A percentile compares a stretch with the other conserved stretches of the same genome.
These are phyloP conservation scores for Diabrotica virgifera DNA, from an alignment of 1,140 invertebrate genomes.

Conservation along the genomic window DNA sequence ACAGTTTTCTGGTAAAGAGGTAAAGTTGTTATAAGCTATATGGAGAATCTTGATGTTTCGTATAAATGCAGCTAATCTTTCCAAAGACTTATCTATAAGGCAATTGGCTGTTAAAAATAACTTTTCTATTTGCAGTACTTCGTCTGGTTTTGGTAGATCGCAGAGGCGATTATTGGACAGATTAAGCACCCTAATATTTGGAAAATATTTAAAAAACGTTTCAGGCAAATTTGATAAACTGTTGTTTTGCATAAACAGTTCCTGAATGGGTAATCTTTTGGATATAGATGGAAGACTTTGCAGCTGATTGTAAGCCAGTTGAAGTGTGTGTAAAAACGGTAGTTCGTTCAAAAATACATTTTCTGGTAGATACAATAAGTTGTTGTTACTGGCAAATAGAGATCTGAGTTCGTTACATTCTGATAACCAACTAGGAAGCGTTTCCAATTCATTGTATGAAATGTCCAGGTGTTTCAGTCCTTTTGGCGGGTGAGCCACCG, in stretches of 20 bases:
- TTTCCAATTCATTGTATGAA: slow-evolving; percentile 71
- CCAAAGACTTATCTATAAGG: slow-evolving; percentile 67
- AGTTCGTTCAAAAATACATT: slow-evolving; percentile 71
- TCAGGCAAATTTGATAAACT: slow-evolving; percentile 67
- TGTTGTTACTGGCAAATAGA: slow-evolving; percentile 73
- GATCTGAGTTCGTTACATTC: slow-evolving; percentile 69
- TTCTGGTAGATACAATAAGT: slow-evolving; percentile 64
- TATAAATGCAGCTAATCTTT: slow-evolving; percentile 53
- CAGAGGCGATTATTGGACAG: slow-evolving; percentile 73
- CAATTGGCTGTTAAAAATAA: slow-evolving; percentile 76
- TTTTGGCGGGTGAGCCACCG: slow-evolving; percentile 60
- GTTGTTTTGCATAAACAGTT: slow-evolving; percentile 75
- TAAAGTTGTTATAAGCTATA: slow-evolving; percentile 74
- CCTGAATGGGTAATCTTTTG: slow-evolving; percentile 63
- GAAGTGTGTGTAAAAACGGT: slow-evolving; percentile 64
- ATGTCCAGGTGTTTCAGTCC: slow-evolving; percentile 73
- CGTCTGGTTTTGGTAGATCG: slow-evolving; percentile 61
- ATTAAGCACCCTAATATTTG: slow-evolving; percentile 70
- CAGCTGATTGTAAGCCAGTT: slow-evolving; percentile 73
- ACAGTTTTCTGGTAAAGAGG: slow-evolving; percentile 70
- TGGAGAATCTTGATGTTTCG: slow-evolving; percentile 69
- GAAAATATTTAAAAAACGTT: slow-evolving; percentile 71
- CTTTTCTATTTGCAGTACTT: slow-evolving; percentile 62
- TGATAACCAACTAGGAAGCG: slow-evolving; percentile 73
- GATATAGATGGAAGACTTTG: slow-evolving; percentile 67